phyloP scores from a whole-genome alignment of 2,797 vertebrate species.

The Microhierax caerulescens region DNA sequence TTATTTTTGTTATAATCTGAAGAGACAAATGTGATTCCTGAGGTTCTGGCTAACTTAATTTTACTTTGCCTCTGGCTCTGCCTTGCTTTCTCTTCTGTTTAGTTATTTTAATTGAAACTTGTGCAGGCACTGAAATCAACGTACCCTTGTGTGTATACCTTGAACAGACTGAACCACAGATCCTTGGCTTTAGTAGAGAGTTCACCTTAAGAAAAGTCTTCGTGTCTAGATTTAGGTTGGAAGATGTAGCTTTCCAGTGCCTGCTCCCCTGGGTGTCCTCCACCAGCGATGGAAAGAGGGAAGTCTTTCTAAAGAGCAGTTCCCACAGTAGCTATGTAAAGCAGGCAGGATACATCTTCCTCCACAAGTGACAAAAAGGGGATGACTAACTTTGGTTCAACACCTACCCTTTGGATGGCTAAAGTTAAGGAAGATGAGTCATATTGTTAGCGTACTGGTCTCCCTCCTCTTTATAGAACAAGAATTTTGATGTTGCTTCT shows the following conservation, averaged over 20 bases:
- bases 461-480: background rate
- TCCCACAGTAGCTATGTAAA: background rate
- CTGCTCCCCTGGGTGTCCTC: background rate
- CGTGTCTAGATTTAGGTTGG: background rate
- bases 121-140: background rate
- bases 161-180: background rate
- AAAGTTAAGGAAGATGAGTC: constrained; percentile 42
- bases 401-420: constrained; percentile 43
- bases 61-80: background rate
- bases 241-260: background rate
- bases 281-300: background rate
- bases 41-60: background rate
- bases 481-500: background rate
- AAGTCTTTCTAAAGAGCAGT: background rate
- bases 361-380: constrained; percentile 33
- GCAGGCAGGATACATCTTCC: constrained; percentile 21
- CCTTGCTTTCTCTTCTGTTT: background rate
- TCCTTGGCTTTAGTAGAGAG: background rate
- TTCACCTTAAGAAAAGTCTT: background rate
- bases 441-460: background rate
- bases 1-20: background rate
- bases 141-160: background rate
- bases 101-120: background rate
- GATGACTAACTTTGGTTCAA: constrained; percentile 14
- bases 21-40: background rate